Evolutionary conservation across 2,888 invertebrate genomes (phyloP), one percentile per base, ranked within the genome.

Genomic region (Metacarcinus magister): DNA sequence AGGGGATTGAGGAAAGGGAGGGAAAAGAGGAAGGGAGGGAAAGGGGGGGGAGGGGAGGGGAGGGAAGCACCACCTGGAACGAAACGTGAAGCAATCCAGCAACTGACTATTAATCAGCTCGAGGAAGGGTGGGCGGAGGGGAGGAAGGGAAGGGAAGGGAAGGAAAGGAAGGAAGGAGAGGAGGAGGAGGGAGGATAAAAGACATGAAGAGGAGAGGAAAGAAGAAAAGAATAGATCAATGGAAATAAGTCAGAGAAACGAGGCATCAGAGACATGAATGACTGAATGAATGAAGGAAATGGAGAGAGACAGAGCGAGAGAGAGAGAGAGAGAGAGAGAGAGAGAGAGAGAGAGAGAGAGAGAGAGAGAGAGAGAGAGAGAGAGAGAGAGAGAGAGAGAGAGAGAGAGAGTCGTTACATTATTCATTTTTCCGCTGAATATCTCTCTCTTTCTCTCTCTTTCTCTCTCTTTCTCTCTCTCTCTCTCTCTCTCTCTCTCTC

Each of bases 321-420:
- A 90, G 90, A 23, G 39, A 43, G 43, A 90, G 90, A 90, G 23
- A 23, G 90, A 90, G 90, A 90, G 90, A 46, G 44, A 44, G 43
- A 23, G 44, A 32, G 43, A 44, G 44, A 44, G 44, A n/a, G 44
- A 43, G 43, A n/a, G 43, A n/a, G n/a, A n/a, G 43, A n/a, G 39
- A 89, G 43, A 43, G 39, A n/a, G n/a, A 43, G 44, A 43, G 32
- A n/a, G 44, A 44, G 32, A 44, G 89, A 90, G 43, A n/a, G n/a
- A n/a, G n/a, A n/a, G 43, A 43, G 43, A n/a, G 43, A 43, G 43
- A 43, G 90, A 43, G n/a, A 43, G 44, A 13, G 90, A 44, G 43
- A 43, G 90, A 90, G 43, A n/a, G 90, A 44, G 90, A n/a, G n/a
- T n/a, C n/a, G n/a, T n/a, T n/a, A n/a, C n/a, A n/a, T n/a, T n/a